Base-by-base conservation (phyloP, 2,888 invertebrate species). In the Sinohyriopsis cumingii region DNA sequence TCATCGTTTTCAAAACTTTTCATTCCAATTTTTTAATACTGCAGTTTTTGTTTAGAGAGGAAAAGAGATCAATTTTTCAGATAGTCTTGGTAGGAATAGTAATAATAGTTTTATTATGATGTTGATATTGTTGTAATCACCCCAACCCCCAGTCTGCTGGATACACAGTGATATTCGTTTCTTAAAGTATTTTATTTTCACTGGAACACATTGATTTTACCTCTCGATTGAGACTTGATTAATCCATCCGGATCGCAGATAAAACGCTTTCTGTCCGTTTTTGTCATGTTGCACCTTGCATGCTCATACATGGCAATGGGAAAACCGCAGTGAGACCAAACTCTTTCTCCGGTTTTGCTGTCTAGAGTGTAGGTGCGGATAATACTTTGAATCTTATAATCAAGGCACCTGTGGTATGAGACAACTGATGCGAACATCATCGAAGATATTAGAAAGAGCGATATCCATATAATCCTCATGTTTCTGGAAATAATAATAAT, bases 241-340 rank as follows among this genome's bases (percentile, higher is more conserved):
- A 82, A 55, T 24, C 65, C 53, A 63, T 82, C 82, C 22, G 82
- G 81, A 25, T 82, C 82, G 77, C 82, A 82, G 15, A 81, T 45
- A 59, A 70, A 81, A 56, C 73, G 54, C 19, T 24, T 19, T 20
- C 63, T 63, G 25, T 67, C 59, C 3, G 69, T 72, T 15, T 63
- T 57, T 0, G 78, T 71, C 60, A 79, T 45, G 19, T 80, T 81
- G 69, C 82, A 82, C 22, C 68, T 59, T 28, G 59, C 55, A 61
- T 75, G 73, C 65, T 82, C 80, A 66, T 53, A 69, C 28, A 63
- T 68, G 4, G 82, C 81, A 54, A 75, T 79, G 0, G 78, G 80
- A 45, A 82, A 80, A 15, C 68, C 61, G 57, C 82, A 82, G 59
- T 80, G 80, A 1, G 79, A 78, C 82, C 82, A 82, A n/a, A 80